phyloP scores from a whole-genome alignment of 2,888 invertebrate species.

The Agriotes lineatus region DNA sequence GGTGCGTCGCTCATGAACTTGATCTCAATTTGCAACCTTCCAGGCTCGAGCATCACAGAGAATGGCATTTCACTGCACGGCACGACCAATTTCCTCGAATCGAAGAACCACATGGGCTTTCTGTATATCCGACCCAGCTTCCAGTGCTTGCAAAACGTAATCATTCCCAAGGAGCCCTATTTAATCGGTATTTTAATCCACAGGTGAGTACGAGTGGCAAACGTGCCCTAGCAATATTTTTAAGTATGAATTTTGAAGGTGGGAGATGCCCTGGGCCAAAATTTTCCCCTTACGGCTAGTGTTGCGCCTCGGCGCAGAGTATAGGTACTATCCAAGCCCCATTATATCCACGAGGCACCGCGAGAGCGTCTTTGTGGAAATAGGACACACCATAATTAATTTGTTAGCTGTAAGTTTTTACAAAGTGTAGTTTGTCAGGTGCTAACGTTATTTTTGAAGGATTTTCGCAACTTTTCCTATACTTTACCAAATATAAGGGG shows the following conservation, averaged over 20 bases:
- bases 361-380: constrained; percentile 85
- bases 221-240: neutral
- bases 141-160: constrained; percentile 83
- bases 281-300: constrained; percentile 81
- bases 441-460: constrained; percentile 56
- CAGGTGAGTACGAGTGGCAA: constrained; percentile 66
- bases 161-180: constrained; percentile 80
- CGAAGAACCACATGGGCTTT: constrained; percentile 83
- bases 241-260: constrained; percentile 66
- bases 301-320: constrained; percentile 85
- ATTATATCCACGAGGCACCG: constrained; percentile 82
- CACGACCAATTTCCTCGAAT: constrained; percentile 73
- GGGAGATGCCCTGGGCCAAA: constrained; percentile 88
- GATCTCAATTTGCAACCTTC: constrained; percentile 42
- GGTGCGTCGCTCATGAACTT: neutral
- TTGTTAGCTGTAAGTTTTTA: constrained; percentile 74
- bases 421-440: neutral
- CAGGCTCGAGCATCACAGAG: constrained; percentile 79
- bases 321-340: constrained; percentile 88
- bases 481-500: constrained; percentile 83
- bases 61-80: constrained; percentile 77
- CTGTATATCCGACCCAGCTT: constrained; percentile 84
- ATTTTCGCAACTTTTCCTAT: constrained; percentile 87
- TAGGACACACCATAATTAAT: constrained; percentile 90
- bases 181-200: constrained; percentile 84